Evolutionary conservation across 1,140 invertebrate species (phyloP).

Genomic region (Harpegnathos saltator): DNA sequence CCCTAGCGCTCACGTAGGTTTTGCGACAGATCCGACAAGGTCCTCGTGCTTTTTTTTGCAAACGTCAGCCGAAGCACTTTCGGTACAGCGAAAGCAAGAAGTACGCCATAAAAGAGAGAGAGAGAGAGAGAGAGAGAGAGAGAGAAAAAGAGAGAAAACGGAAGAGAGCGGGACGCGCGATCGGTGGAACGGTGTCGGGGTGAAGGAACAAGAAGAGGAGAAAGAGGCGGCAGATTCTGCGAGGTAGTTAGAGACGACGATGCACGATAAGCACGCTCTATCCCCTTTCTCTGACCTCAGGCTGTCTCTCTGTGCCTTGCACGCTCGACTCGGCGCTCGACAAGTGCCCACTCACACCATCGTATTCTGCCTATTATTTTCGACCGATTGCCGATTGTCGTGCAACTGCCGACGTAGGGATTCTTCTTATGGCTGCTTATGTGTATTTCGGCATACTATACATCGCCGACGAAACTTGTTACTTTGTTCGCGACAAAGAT

Average conservation of each 20-base stretch:
- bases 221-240: slow-evolving; percentile 58
- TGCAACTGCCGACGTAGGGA: slow-evolving; percentile 64
- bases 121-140: slow-evolving; percentile 1
- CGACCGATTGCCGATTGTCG: slow-evolving; percentile 73
- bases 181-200: slow-evolving; percentile 39
- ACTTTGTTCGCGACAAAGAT: too few relatives aligned
- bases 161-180: slow-evolving; percentile 4
- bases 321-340: slow-evolving; percentile 8
- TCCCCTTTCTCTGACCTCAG: slow-evolving; percentile 81
- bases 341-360: slow-evolving; percentile 20
- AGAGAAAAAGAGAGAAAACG: slow-evolving; percentile 36
- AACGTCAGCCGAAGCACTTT: slow-evolving; percentile 76
- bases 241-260: slow-evolving; percentile 83
- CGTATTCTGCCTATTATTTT: slow-evolving; percentile 65
- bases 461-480: neutral
- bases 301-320: slow-evolving; percentile 60
- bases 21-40: too few relatives aligned
- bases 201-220: slow-evolving; percentile 65
- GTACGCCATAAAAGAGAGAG: slow-evolving; percentile 41
- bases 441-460: slow-evolving; percentile 7
- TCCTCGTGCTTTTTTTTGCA: slow-evolving; percentile 79
- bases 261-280: slow-evolving; percentile 86
- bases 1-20: slow-evolving; percentile 56
- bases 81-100: slow-evolving; percentile 25
- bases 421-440: slow-evolving; percentile 3